These are phyloP conservation scores for Drosophila pseudoobscura DNA, from an alignment of 1,140 invertebrate genomes.

Conservation along the genomic window DNA sequence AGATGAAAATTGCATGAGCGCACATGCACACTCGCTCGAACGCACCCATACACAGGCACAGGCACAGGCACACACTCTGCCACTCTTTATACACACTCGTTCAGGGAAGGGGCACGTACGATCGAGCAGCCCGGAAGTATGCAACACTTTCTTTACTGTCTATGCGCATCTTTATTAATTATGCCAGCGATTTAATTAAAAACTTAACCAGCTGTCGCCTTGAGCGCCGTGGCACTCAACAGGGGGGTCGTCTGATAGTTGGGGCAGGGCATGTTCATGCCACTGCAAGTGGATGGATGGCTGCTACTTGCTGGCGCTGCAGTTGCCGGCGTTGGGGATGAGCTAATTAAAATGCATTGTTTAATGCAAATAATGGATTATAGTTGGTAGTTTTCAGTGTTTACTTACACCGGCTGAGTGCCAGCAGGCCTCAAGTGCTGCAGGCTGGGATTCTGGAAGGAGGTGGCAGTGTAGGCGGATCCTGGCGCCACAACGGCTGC, in stretches of 20 bases:
- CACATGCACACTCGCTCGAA: conserved; percentile 22
- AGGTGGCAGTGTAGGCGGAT: conserved; percentile 8
- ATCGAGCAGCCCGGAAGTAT: conserved; percentile 46
- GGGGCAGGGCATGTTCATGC: neutral
- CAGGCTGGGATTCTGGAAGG: neutral
- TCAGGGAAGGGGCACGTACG: neutral
- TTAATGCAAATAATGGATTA: conserved; percentile 58
- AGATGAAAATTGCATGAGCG: conserved; percentile 18
- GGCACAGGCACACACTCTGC: neutral
- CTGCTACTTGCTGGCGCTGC: conserved; percentile 41
- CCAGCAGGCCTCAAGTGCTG: conserved; percentile 22
- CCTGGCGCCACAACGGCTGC: conserved; percentile 39
- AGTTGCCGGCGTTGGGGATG: conserved; percentile 50
- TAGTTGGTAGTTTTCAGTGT: conserved; percentile 45
- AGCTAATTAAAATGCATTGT: conserved; percentile 79
- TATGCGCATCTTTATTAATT: conserved; percentile 61
- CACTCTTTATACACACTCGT: too few relatives aligned
- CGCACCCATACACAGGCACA: conserved; percentile 3
- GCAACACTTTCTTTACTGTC: conserved; percentile 52
- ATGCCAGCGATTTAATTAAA: conserved; percentile 68
- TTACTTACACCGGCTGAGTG: conserved; percentile 57
- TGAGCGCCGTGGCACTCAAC: conserved; percentile 53
- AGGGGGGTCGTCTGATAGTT: conserved; percentile 47
- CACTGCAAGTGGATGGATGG: conserved; percentile 10
- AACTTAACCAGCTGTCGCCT: conserved; percentile 65